These are phyloP conservation scores for Chelonoidis abingdonii DNA, from an alignment of 2,113 vertebrate genomes.

Conservation along the genomic window DNA sequence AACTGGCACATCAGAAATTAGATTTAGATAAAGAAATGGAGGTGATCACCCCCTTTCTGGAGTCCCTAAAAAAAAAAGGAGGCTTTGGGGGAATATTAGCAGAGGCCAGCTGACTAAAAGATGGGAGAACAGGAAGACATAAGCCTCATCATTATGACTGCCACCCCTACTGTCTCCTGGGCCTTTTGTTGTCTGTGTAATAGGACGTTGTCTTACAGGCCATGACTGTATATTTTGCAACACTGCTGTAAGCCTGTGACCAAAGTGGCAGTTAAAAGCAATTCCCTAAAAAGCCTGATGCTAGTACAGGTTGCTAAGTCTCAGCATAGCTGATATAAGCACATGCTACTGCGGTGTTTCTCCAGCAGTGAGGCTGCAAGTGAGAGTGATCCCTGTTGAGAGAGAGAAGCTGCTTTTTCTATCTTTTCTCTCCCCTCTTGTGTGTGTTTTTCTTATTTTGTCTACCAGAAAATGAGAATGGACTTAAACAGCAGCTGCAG, in stretches of 20 bases:
- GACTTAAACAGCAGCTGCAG: background rate
- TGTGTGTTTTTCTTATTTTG: background rate
- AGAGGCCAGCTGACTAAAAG: background rate
- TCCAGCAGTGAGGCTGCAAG: background rate
- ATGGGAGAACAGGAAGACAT: background rate
- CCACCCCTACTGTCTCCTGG: background rate
- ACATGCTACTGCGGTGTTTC: background rate
- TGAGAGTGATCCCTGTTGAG: background rate
- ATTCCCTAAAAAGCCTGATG: background rate
- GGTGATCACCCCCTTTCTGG: no score
- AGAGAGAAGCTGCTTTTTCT: background rate
- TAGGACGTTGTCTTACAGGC: background rate
- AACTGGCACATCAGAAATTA: background rate
- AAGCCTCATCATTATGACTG: background rate
- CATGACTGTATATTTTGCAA: background rate
- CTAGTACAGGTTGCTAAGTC: background rate
- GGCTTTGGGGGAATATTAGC: background rate
- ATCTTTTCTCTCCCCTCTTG: background rate
- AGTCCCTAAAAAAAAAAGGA: background rate
- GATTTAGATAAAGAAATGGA: background rate
- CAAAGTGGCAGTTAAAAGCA: background rate
- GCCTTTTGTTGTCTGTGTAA: background rate
- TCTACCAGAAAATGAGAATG: background rate
- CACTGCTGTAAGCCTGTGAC: background rate
- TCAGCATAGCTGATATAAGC: background rate